A percentile compares a stretch with the other conserved stretches of the same genome.
Evolutionary conservation across 2,888 invertebrate species (phyloP).

Genomic region (Sceliomorpha sp.): DNA sequence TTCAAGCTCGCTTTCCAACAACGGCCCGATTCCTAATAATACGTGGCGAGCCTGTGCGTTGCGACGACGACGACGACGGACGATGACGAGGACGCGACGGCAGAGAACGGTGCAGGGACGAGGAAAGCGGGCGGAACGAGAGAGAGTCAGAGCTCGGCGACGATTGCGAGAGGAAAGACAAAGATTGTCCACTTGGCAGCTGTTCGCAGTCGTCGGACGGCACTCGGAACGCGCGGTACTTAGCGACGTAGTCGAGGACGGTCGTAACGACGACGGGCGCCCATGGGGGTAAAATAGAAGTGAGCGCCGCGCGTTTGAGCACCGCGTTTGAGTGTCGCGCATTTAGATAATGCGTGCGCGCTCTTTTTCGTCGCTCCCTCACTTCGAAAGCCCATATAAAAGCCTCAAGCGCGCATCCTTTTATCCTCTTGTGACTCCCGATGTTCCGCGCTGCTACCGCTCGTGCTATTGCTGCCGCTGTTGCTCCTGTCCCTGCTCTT

Average conservation of each 20-base stretch:
- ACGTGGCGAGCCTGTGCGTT: too few species aligned
- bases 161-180: slow-evolving; percentile 29
- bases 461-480: too few species aligned
- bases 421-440: slow-evolving; percentile 77
- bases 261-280: slow-evolving; percentile 11
- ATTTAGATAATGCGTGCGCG: slow-evolving; percentile 76
- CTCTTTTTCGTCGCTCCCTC: slow-evolving; percentile 37
- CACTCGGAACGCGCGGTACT: slow-evolving; percentile 59
- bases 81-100: too few species aligned
- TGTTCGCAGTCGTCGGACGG: slow-evolving; percentile 62
- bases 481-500: too few species aligned
- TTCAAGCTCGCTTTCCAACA: too few species aligned
- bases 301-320: slow-evolving; percentile 56
- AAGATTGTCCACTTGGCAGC: slow-evolving; percentile 65
- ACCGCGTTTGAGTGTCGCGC: slow-evolving; percentile 72
- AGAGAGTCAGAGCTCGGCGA: too few species aligned
- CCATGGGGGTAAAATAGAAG: slow-evolving; percentile 25
- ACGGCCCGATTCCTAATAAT: too few species aligned
- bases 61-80: too few species aligned
- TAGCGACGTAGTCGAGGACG: slow-evolving; percentile 26
- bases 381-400: slow-evolving; percentile 63
- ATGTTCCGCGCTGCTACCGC: slow-evolving; percentile 17
- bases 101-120: too few species aligned
- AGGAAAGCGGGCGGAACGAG: too few species aligned
- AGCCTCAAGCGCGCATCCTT: slow-evolving; percentile 77